Conservation (phyloP, 2,797 vertebrate species). For the Molossus molossus region DNA sequence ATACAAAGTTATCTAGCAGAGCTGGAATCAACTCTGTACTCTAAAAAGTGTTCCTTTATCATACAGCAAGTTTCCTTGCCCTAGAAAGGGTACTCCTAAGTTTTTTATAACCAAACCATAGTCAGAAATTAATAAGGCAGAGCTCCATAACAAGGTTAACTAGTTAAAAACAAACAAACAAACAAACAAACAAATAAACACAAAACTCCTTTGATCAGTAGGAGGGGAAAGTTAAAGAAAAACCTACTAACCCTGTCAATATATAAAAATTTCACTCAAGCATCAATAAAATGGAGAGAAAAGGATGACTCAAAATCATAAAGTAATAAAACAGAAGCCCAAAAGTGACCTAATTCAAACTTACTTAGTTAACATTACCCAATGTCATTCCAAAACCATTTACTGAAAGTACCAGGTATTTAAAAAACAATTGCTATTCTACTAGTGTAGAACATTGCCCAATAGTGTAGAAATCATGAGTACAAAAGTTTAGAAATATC, state of each 20-base stretch:
- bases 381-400: slow-evolving; percentile 35
- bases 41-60: slow-evolving; percentile 33
- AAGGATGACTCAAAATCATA: slow-evolving; percentile 15
- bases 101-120: slow-evolving; percentile 23
- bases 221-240: neutral
- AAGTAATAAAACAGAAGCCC: slow-evolving; percentile 60
- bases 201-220: slow-evolving; percentile 1
- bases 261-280: slow-evolving; percentile 48
- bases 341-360: slow-evolving; percentile 52
- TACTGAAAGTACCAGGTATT: neutral
- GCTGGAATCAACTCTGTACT: neutral
- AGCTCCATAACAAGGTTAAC: slow-evolving; percentile 17
- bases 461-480: slow-evolving; percentile 34
- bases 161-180: slow-evolving; percentile 20
- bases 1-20: neutral
- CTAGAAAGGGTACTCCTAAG: neutral
- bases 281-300: neutral
- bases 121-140: slow-evolving; percentile 36
- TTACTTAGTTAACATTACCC: neutral
- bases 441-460: neutral
- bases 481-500: slow-evolving; percentile 2
- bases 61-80: neutral
- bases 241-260: neutral
- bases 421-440: neutral
- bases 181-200: neutral